Percentiles rank a stretch among this genome's conserved stretches.
Evolutionary conservation across 2,888 invertebrate species (phyloP).

Genomic region (Coelogynopora nodosa): DNA sequence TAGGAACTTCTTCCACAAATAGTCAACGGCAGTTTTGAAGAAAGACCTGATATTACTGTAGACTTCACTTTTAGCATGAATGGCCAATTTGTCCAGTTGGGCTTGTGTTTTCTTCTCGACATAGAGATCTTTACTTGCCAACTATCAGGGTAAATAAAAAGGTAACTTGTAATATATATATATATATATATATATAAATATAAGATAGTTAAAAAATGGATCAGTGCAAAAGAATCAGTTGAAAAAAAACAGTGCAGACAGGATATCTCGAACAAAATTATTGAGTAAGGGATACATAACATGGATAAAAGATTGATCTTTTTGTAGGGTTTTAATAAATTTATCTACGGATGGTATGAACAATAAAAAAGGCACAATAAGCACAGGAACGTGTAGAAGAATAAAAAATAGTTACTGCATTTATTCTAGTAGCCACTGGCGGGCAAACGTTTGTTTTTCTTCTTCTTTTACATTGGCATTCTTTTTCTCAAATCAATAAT

Average conservation of each 20-base stretch:
- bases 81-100: background rate
- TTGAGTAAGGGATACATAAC: background rate
- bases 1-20: background rate
- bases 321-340: constrained; percentile 11
- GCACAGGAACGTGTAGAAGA: background rate
- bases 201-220: background rate
- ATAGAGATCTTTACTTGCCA: background rate
- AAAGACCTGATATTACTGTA: background rate
- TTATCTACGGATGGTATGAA: constrained; percentile 5
- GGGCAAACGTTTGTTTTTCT: background rate
- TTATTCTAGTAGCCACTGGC: background rate
- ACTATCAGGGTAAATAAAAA: background rate
- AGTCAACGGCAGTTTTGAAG: background rate
- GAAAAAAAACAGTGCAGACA: background rate
- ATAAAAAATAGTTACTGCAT: background rate
- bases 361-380: background rate
- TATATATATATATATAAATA: too few relatives aligned
- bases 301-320: constrained; percentile 5
- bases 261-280: background rate
- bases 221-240: background rate
- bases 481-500: background rate
- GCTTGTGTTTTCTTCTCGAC: background rate
- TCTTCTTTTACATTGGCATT: background rate
- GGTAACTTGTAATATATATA: too few relatives aligned
- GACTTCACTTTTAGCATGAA: background rate